Conservation (phyloP, 2,888 invertebrate species). For the Cephonodes hylas region DNA sequence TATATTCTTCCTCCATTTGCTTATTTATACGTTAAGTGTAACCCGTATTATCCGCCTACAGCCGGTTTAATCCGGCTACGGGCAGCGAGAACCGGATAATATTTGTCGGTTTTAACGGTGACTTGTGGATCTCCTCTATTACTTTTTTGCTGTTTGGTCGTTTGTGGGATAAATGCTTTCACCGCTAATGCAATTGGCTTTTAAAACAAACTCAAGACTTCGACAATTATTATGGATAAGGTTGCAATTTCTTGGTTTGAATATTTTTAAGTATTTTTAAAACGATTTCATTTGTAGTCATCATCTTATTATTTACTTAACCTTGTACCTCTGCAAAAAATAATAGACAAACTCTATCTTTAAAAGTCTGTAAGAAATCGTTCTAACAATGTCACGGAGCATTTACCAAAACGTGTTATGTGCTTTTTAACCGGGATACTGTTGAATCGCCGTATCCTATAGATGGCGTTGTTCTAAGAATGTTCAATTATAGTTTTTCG, state of each 20-base stretch:
- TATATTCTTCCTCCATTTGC: background rate
- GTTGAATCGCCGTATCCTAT: background rate
- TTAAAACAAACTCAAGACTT: background rate
- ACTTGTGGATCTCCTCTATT: background rate
- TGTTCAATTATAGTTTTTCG: background rate
- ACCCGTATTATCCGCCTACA: background rate
- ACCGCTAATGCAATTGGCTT: background rate
- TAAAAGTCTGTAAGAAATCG: too few relatives aligned
- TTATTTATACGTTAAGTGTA: background rate
- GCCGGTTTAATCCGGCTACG: background rate
- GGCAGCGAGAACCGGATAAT: background rate
- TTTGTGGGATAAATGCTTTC: background rate
- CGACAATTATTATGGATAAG: background rate
- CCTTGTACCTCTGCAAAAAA: too few relatives aligned
- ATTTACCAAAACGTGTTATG: too few relatives aligned
- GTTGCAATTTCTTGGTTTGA: background rate
- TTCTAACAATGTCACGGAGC: too few relatives aligned
- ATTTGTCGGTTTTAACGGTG: background rate
- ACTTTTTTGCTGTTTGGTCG: background rate
- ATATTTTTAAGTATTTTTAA: background rate
- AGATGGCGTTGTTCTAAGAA: background rate
- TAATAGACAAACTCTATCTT: too few relatives aligned
- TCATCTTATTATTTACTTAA: background rate
- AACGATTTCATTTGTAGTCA: background rate
- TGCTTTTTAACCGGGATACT: too few relatives aligned